Evolutionary conservation across 1,140 invertebrate species (phyloP).

Genomic region (Caenorhabditis remanei): DNA sequence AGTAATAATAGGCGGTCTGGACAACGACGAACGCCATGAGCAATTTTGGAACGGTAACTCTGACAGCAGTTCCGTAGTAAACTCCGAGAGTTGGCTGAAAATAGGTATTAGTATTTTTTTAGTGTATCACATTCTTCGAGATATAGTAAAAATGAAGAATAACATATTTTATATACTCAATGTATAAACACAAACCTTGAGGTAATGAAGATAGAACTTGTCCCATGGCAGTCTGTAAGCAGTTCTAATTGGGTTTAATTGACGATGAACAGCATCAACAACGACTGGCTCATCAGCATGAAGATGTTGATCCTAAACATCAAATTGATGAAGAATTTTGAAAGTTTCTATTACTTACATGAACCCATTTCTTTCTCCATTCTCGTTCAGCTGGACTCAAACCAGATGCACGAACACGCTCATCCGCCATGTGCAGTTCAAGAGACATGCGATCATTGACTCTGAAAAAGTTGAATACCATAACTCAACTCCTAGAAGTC

Average conservation of each 20-base stretch:
- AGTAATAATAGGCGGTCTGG: conserved; percentile 71
- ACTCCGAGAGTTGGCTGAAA: conserved; percentile 66
- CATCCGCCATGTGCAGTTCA: conserved; percentile 75
- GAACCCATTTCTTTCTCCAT: conserved; percentile 73
- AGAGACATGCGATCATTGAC: conserved; percentile 75
- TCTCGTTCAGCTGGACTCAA: conserved; percentile 74
- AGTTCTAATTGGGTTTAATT: conserved; percentile 75
- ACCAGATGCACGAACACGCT: conserved; percentile 73
- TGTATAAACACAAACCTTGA: conserved; percentile 68
- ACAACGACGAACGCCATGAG: conserved; percentile 67
- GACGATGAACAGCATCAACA: conserved; percentile 75
- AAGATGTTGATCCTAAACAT: conserved; percentile 74
- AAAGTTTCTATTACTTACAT: conserved; percentile 16
- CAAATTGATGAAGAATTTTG: conserved; percentile 52
- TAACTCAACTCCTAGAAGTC: background rate
- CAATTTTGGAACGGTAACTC: conserved; percentile 71
- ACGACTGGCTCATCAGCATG: conserved; percentile 77
- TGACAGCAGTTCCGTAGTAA: conserved; percentile 71
- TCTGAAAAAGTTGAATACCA: conserved; percentile 28
- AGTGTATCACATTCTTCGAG: too few relatives aligned
- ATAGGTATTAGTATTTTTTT: background rate
- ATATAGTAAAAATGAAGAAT: too few relatives aligned
- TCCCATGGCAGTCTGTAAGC: conserved; percentile 76
- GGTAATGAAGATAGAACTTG: conserved; percentile 73
- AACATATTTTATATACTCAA: too few relatives aligned